Evolutionary conservation across 2,888 invertebrate species (phyloP).

Genomic region (Stegophylla sp.): DNA sequence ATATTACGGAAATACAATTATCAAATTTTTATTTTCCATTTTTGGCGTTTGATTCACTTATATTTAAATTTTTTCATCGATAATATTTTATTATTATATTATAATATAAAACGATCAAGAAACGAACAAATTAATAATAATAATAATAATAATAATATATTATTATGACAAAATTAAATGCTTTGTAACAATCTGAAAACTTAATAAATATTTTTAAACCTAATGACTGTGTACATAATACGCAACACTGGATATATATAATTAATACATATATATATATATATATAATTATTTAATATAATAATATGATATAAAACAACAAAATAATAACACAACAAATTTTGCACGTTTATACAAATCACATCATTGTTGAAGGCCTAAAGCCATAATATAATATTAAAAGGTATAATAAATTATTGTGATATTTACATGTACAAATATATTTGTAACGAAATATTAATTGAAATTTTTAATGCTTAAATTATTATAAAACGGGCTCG

Average conservation of each 20-base stretch:
- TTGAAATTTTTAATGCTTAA: background rate
- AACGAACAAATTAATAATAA: no score
- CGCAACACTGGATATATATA: conserved; percentile 5
- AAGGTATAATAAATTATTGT: no score
- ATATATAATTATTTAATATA: no score
- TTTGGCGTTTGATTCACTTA: background rate
- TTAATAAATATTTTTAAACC: background rate
- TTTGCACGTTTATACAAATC: conserved; percentile 38
- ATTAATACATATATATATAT: no score
- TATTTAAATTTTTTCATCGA: background rate
- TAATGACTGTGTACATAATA: conserved; percentile 2
- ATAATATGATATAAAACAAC: conserved; percentile 27
- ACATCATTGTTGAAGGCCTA: conserved; percentile 16
- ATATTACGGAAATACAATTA: background rate
- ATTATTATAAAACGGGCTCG: no score
- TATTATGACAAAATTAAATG: background rate
- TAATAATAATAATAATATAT: background rate
- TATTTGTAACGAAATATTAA: background rate
- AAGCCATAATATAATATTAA: no score
- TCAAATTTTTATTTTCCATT: background rate
- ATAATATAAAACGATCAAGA: background rate
- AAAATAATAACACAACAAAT: conserved; percentile 39
- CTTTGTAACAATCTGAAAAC: background rate
- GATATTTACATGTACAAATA: background rate
- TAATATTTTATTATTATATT: no score